Evolutionary conservation across 2,888 invertebrate genomes (phyloP), one percentile per base, ranked within the genome.

Genomic region (Catocala fraxini): DNA sequence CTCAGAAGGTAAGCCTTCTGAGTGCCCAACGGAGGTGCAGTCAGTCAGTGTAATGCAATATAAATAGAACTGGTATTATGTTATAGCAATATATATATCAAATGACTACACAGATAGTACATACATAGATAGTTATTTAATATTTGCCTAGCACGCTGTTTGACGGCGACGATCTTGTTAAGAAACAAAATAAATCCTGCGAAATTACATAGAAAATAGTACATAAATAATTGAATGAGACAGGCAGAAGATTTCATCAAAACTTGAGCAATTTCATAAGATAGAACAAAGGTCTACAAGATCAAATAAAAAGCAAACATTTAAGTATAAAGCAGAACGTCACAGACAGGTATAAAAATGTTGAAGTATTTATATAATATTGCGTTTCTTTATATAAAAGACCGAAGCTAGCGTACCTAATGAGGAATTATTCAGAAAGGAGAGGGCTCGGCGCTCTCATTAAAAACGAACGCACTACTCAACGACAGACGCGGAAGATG

Each of bases 371-470:
- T 51, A 62, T 53, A 63, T 60, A 63, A 58, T 56, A 70, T 47
- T 39, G 35, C 45, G 15, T 63, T 51, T 53, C 57, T 65, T 55
- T 60, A 62, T 51, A 55, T 42, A 49, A 73, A 73, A 76, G 61
- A 73, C 70, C 60, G 56, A 62, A 66, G 71, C 72, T 51, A 68
- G 68, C 70, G 67, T 63, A 72, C 71, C 72, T 74, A 82, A 82
- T 77, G 81, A 82, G 79, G 77, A 82, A 82, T 82, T 81, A 82
- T 80, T 79, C 80, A 80, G 67, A 67, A 70, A 64, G 55, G 69
- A 76, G 79, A 74, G 73, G 70, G 66, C 80, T 72, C 71, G 49
- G 69, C 59, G 70, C 75, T 71, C 74, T 81, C 77, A 77, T 82
- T 80, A 78, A 74, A 39, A 70, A 69, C 75, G 61, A 69, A 67